Evolutionary conservation across 2,888 invertebrate species (phyloP).

Genomic region (Imbricaverruca yamaguchii): DNA sequence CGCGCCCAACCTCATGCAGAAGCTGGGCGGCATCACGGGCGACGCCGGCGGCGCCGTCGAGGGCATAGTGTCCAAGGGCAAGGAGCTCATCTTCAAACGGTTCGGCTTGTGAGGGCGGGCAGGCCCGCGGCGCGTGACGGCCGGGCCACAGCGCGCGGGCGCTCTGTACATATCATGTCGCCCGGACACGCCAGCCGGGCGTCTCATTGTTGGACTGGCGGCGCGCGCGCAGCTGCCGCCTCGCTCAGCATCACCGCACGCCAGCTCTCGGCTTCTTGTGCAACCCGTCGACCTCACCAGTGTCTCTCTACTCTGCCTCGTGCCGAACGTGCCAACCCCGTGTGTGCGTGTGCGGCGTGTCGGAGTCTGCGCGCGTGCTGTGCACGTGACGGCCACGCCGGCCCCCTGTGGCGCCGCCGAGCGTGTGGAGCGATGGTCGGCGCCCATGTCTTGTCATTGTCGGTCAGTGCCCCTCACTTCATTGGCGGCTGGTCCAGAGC

Average conservation of each 20-base stretch:
- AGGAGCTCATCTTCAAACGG: slow-evolving; percentile 81
- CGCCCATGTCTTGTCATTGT: neutral
- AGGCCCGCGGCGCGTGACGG: neutral
- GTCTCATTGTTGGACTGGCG: neutral
- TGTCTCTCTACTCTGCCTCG: neutral
- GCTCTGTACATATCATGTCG: slow-evolving; percentile 4
- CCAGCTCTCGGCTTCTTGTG: slow-evolving; percentile 8
- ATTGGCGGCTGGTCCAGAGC: neutral
- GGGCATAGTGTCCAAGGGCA: slow-evolving; percentile 83
- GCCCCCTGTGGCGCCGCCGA: too few relatives aligned
- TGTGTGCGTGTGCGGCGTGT: neutral
- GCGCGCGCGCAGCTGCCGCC: neutral
- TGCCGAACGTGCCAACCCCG: neutral
- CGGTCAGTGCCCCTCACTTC: slow-evolving; percentile 4
- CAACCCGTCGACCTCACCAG: neutral
- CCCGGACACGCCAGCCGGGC: neutral
- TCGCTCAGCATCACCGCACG: neutral
- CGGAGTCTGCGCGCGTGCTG: too few relatives aligned
- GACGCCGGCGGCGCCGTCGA: slow-evolving; percentile 57
- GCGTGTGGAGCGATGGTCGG: too few relatives aligned
- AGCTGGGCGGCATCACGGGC: slow-evolving; percentile 27
- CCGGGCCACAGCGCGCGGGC: neutral
- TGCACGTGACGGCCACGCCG: too few relatives aligned
- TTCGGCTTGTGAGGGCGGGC: slow-evolving; percentile 16
- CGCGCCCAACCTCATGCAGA: slow-evolving; percentile 40